Conservation (phyloP, 2,113 vertebrate species). For the Channa maculata region DNA sequence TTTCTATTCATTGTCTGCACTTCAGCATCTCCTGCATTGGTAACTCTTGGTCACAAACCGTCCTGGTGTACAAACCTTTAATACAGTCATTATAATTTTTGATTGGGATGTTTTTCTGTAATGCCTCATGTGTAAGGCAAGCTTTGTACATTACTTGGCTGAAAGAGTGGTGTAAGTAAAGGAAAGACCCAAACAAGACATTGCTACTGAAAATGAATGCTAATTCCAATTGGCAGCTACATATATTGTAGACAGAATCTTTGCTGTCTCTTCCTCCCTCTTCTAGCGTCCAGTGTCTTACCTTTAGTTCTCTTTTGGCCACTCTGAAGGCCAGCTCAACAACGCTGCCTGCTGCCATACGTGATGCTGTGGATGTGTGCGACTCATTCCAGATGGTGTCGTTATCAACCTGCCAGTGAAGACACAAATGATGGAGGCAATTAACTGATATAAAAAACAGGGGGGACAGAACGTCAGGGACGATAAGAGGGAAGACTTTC, state of each 20-base stretch:
- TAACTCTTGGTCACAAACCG: too few species aligned
- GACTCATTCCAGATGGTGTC: slow-evolving; percentile 98
- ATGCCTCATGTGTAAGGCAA: background rate
- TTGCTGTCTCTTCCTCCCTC: too few species aligned
- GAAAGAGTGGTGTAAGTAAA: too few species aligned
- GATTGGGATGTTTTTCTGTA: background rate
- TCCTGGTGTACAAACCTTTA: background rate
- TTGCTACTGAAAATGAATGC: background rate
- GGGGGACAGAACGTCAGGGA: background rate
- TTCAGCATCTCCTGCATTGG: too few species aligned
- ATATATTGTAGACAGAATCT: too few species aligned
- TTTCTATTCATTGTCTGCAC: too few species aligned
- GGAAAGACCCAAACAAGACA: background rate
- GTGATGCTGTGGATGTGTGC: slow-evolving; percentile 93
- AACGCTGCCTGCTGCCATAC: slow-evolving; percentile 92
- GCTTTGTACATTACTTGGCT: background rate
- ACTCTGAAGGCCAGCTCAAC: slow-evolving; percentile 92
- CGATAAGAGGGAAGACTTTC: slow-evolving; percentile 9
- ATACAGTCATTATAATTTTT: background rate
- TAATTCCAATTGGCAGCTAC: too few species aligned
- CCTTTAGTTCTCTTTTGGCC: slow-evolving; percentile 92
- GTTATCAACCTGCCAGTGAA: slow-evolving; percentile 89
- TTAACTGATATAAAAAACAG: too few species aligned
- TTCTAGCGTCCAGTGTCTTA: slow-evolving; percentile 59
- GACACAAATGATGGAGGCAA: background rate